phyloP scores from a whole-genome alignment of 2,888 invertebrate species.

The Tubulanus polymorphus region DNA sequence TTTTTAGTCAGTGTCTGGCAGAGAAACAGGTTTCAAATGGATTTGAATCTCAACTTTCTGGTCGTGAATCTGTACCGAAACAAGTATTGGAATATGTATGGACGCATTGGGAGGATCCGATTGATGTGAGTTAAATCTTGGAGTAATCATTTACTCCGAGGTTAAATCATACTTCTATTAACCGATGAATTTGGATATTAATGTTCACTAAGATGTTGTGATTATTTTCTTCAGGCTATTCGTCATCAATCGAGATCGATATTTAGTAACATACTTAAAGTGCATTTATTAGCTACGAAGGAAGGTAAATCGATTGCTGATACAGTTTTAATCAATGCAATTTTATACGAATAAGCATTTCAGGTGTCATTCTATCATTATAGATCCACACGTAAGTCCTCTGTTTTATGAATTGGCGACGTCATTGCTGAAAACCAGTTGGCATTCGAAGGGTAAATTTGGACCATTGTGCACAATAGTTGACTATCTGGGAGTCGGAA shows the following conservation, averaged over 20 bases:
- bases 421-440: conserved; percentile 36
- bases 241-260: conserved; percentile 43
- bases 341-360: too few relatives aligned
- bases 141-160: too few relatives aligned
- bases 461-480: conserved; percentile 40
- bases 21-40: conserved; percentile 16
- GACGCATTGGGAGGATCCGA: conserved; percentile 49
- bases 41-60: conserved; percentile 15
- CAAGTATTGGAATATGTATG: conserved; percentile 32
- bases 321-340: too few relatives aligned
- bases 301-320: conserved; percentile 24
- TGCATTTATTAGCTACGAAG: conserved; percentile 30
- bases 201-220: background rate
- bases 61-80: conserved; percentile 9
- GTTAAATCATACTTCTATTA: background rate
- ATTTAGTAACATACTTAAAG: conserved; percentile 43
- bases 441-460: conserved; percentile 48
- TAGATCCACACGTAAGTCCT: conserved; percentile 23
- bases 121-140: conserved; percentile 40
- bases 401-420: conserved; percentile 28
- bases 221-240: conserved; percentile 36
- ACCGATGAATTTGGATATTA: background rate
- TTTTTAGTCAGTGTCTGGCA: background rate
- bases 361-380: too few relatives aligned
- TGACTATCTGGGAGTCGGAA: conserved; percentile 53